Evolutionary conservation across 2,113 vertebrate genomes (phyloP).

Genomic region (Fukomys damarensis): DNA sequence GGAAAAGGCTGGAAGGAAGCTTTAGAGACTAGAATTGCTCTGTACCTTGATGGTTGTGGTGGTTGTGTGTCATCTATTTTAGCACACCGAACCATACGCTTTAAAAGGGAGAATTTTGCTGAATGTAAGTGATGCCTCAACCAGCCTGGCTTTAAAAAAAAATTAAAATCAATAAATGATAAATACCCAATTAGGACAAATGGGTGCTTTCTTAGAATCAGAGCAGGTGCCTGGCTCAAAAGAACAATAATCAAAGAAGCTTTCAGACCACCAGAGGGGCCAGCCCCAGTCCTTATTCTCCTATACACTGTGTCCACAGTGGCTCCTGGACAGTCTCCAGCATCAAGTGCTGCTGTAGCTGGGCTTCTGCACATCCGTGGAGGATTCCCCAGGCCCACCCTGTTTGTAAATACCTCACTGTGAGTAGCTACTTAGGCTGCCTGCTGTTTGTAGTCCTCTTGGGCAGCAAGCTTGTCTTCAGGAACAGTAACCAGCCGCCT

Average conservation of each 20-base stretch:
- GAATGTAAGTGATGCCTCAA: neutral
- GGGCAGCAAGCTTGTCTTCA: neutral
- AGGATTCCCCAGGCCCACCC: neutral
- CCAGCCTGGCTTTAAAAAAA: neutral
- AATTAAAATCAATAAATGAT: neutral
- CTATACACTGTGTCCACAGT: fast-evolving
- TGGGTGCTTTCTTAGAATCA: neutral
- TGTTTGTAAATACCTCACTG: neutral
- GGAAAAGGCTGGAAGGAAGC: neutral
- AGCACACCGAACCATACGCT: neutral
- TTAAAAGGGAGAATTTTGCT: neutral
- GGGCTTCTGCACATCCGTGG: neutral
- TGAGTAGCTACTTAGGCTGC: neutral
- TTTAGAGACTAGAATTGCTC: neutral
- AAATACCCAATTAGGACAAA: neutral
- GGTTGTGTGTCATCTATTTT: neutral
- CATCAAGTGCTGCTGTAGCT: neutral
- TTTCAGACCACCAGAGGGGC: neutral
- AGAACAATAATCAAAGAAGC: neutral
- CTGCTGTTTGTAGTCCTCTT: neutral
- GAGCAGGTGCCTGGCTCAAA: neutral
- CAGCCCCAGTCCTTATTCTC: neutral
- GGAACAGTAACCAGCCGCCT: neutral
- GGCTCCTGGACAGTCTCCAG: neutral
- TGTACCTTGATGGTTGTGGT: neutral